Evolutionary conservation across 92 coral and sea anemone genomes (phyloP).

Genomic region (Porites lobata): DNA sequence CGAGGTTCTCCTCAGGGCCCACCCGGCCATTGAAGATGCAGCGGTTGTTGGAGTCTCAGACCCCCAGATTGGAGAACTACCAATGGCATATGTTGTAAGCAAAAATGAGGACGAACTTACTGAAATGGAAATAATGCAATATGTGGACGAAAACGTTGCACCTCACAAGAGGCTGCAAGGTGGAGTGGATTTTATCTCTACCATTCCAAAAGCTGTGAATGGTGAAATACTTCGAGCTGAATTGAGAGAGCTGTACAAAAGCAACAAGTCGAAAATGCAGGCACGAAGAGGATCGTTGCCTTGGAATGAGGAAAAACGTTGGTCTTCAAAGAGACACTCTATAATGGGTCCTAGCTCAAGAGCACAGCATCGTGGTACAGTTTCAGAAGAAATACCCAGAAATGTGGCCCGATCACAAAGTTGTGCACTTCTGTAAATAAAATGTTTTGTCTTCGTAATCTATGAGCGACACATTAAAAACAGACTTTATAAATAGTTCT

Average conservation of each 20-base stretch:
- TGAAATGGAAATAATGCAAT: constrained; percentile 71
- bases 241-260: constrained; percentile 55
- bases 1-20: constrained; percentile 79
- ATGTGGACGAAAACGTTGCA: constrained; percentile 70
- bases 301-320: constrained; percentile 16
- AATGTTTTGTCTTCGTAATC: too few species aligned
- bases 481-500: too few species aligned
- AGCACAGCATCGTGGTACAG: neutral
- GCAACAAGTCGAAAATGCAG: constrained; percentile 16
- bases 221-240: constrained; percentile 80
- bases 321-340: constrained; percentile 19
- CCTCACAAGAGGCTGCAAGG: constrained; percentile 76
- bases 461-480: too few species aligned
- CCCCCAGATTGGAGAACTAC: constrained; percentile 79
- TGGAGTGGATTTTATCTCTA: constrained; percentile 77
- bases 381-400: constrained; percentile 15
- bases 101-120: constrained; percentile 56
- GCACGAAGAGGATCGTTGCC: constrained; percentile 16
- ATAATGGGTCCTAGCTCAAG: neutral
- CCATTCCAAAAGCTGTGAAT: constrained; percentile 76
- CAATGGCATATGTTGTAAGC: constrained; percentile 81
- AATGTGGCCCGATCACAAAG: constrained; percentile 30
- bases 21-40: constrained; percentile 88
- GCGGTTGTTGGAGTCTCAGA: constrained; percentile 87
- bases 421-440: constrained; percentile 7